phyloP scores from a whole-genome alignment of 2,113 vertebrate species.

The Pterocles gutturalis region DNA sequence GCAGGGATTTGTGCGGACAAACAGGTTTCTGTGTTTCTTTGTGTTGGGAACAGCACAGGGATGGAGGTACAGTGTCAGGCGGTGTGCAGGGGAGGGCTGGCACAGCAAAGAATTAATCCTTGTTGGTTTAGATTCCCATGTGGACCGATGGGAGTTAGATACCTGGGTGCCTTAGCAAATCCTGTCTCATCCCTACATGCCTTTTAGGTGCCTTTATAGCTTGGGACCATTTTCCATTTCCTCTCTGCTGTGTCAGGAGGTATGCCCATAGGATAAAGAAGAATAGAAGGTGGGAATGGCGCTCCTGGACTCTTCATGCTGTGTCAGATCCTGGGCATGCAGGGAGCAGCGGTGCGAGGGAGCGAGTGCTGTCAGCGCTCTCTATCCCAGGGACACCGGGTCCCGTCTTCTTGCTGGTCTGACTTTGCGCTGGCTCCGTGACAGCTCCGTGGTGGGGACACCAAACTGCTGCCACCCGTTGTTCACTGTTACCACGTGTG shows the following conservation, averaged over 20 bases:
- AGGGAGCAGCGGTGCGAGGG: too few species aligned
- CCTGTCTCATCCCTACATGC: neutral
- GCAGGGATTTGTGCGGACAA: neutral
- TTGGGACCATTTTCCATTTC: neutral
- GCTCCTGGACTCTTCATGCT: neutral
- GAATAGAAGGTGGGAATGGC: neutral
- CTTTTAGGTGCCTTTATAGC: neutral
- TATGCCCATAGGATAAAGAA: neutral
- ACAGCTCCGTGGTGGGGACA: too few species aligned
- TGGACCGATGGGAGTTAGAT: neutral
- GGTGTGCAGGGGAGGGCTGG: accelerated
- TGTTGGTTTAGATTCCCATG: neutral
- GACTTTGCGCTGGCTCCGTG: too few species aligned
- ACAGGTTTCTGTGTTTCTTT: neutral
- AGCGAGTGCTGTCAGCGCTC: too few species aligned
- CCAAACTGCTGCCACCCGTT: neutral
- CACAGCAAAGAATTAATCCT: neutral
- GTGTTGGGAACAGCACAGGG: neutral
- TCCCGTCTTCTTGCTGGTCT: too few species aligned
- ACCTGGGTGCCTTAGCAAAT: neutral
- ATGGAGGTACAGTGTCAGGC: neutral
- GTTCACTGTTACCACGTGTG: neutral
- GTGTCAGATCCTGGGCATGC: neutral
- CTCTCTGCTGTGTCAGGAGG: neutral
- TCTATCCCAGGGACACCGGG: too few species aligned